These are phyloP conservation scores for Mesorhabditis spiculigera DNA, from an alignment of 2,888 invertebrate species.

Conservation along the genomic window DNA sequence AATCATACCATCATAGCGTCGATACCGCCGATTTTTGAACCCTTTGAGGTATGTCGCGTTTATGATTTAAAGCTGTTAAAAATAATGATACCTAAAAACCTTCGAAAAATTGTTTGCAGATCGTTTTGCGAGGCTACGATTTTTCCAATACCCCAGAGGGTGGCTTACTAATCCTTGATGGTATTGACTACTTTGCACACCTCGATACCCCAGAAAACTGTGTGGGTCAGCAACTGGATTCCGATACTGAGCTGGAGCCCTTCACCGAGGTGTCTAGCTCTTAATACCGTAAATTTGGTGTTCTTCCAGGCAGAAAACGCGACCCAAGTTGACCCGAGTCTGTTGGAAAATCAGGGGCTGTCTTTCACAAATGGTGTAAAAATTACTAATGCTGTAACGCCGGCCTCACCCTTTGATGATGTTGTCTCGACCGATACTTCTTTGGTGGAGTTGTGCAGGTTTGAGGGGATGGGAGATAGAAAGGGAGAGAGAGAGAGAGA, in stretches of 20 bases:
- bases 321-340: too few relatives aligned
- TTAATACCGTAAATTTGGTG: too few relatives aligned
- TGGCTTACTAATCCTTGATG: constrained; percentile 38
- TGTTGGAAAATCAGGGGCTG: too few relatives aligned
- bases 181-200: constrained; percentile 40
- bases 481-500: constrained; percentile 29
- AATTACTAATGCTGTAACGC: too few relatives aligned
- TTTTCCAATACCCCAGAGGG: constrained; percentile 46
- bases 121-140: constrained; percentile 38
- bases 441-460: constrained; percentile 10
- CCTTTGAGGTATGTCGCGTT: constrained; percentile 36
- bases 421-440: too few relatives aligned
- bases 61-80: too few relatives aligned
- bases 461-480: constrained; percentile 24
- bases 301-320: too few relatives aligned
- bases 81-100: too few relatives aligned
- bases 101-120: too few relatives aligned
- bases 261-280: too few relatives aligned
- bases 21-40: constrained; percentile 39
- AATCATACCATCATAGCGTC: constrained; percentile 41
- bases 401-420: too few relatives aligned
- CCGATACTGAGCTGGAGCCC: constrained; percentile 6
- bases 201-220: constrained; percentile 39
- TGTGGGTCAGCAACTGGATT: constrained; percentile 24
- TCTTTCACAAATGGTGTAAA: too few relatives aligned